Evolutionary conservation across 2,888 invertebrate species (phyloP).

Genomic region (Stenolophus ochropezus): DNA sequence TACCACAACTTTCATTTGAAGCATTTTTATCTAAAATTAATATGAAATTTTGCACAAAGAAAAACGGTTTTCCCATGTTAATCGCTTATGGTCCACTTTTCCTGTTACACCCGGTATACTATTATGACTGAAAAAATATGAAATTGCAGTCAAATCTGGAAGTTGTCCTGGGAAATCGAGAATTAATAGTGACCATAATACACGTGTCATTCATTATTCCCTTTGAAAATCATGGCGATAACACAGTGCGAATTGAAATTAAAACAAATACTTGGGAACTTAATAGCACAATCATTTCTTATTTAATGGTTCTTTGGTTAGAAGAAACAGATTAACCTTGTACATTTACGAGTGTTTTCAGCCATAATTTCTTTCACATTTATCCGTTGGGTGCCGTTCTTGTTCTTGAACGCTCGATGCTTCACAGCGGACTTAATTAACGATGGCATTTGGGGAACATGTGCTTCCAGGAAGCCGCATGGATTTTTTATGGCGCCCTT

Average conservation of each 20-base stretch:
- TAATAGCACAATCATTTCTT: slow-evolving; percentile 23
- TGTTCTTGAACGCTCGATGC: background rate
- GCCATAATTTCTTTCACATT: slow-evolving; percentile 30
- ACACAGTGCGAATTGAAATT: slow-evolving; percentile 1
- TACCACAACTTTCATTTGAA: no score
- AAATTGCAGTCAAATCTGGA: no score
- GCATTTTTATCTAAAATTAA: no score
- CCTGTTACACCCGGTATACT: no score
- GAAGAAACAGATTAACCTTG: slow-evolving; percentile 12
- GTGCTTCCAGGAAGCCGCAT: slow-evolving; percentile 8
- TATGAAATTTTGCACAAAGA: no score
- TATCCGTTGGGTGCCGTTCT: slow-evolving; percentile 19
- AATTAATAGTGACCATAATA: no score
- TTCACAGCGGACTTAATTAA: slow-evolving; percentile 12
- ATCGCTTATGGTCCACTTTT: no score
- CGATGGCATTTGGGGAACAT: slow-evolving; percentile 12
- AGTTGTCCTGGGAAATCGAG: no score
- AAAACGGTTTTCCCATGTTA: no score
- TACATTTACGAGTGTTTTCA: slow-evolving; percentile 19
- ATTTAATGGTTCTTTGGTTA: slow-evolving; percentile 24
- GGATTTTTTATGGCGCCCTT: slow-evolving; percentile 19
- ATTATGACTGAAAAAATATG: no score
- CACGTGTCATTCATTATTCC: background rate
- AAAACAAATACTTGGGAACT: slow-evolving; percentile 14
- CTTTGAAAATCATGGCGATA: background rate